Percentiles rank a stretch among this genome's conserved stretches.
phyloP scores from a whole-genome alignment of 23 tunicate species.

The Halocynthia roretzi region DNA sequence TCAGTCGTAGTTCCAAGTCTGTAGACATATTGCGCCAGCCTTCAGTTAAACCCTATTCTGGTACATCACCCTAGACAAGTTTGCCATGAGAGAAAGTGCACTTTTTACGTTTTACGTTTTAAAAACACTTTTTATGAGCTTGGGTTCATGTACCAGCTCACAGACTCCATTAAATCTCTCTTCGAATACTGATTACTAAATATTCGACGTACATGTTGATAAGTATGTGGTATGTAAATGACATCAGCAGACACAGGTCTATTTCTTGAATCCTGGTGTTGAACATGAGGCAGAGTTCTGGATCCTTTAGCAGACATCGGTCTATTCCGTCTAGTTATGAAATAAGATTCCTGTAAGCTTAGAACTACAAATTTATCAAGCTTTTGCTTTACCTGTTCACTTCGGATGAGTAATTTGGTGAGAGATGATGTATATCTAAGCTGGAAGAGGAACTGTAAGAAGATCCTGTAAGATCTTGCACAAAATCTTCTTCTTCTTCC shows the following conservation, averaged over 20 bases:
- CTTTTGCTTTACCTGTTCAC: too few species aligned
- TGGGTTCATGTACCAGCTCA: too few species aligned
- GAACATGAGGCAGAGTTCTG: background rate
- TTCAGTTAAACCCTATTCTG: too few species aligned
- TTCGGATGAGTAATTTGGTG: background rate
- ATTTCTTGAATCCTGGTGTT: background rate
- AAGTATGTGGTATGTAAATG: constrained; percentile 9
- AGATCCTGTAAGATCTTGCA: background rate
- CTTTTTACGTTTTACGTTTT: too few species aligned
- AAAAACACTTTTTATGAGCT: too few species aligned
- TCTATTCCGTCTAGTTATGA: constrained; percentile 1
- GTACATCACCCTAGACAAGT: too few species aligned
- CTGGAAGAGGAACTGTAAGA: background rate
- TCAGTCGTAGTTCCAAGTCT: too few species aligned
- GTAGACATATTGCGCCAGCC: too few species aligned
- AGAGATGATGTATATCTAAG: background rate
- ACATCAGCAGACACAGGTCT: constrained; percentile 18
- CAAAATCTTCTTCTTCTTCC: constrained; percentile 21
- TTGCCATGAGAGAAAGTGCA: too few species aligned
- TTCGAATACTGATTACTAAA: background rate
- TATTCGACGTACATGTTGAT: background rate
- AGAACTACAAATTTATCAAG: too few species aligned
- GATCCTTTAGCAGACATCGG: constrained; percentile 28
- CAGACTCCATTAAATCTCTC: too few species aligned
- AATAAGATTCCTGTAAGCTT: background rate